Conservation (phyloP, 2,113 vertebrate genomes). For the Hypocryptadius cinnamomeus region DNA sequence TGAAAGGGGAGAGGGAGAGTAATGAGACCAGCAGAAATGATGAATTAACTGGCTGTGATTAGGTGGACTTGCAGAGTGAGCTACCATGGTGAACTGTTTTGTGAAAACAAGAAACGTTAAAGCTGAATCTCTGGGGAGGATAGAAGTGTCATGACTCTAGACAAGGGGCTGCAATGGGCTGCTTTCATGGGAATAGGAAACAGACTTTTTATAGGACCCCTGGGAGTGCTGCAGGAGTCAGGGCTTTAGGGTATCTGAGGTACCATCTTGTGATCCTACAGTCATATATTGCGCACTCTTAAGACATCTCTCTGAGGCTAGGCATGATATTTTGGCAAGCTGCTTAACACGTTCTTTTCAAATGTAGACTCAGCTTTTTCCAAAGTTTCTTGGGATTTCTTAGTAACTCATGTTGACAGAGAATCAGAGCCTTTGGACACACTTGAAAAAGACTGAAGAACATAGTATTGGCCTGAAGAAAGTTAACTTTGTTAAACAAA, state of each 20-base stretch:
- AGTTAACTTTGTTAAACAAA: conserved; percentile 11
- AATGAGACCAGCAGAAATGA: not conserved
- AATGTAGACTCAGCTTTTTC: not conserved
- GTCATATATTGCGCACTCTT: not conserved
- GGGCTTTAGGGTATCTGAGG: not conserved
- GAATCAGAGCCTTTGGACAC: not conserved
- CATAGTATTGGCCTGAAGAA: not conserved
- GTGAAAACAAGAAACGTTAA: not conserved
- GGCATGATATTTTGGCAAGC: not conserved
- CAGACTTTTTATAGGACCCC: not conserved
- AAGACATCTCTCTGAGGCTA: not conserved
- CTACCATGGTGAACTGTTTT: not conserved
- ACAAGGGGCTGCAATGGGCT: not conserved
- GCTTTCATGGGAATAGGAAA: not conserved
- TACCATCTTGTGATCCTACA: not conserved
- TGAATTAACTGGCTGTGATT: not conserved
- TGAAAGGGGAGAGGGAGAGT: not conserved
- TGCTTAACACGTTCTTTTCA: not conserved
- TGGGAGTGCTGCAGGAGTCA: not conserved
- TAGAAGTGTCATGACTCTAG: not conserved
- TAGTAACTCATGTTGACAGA: not conserved
- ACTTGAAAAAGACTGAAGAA: not conserved
- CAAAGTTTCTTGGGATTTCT: not conserved
- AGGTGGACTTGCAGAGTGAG: not conserved
- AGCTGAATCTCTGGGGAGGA: not conserved